A percentile compares a stretch with the other conserved stretches of the same genome.
Conservation (phyloP, 2,113 vertebrate species). For the Limanda limanda region DNA sequence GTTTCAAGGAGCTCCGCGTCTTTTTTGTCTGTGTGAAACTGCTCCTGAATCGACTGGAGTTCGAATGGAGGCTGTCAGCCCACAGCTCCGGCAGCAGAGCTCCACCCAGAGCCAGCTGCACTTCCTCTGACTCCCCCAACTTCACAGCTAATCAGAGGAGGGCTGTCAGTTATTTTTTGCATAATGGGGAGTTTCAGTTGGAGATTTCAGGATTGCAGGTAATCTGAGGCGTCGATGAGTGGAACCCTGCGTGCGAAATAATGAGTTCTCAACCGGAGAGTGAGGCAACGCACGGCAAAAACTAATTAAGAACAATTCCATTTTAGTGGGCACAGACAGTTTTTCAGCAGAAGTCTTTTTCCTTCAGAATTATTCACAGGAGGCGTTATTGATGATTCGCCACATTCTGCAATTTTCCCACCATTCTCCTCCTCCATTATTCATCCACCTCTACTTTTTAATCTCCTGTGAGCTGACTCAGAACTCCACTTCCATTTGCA, state of each 20-base stretch:
- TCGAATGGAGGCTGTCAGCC: conserved; percentile 36
- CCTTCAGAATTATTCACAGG: conserved; percentile 76
- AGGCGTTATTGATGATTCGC: conserved; percentile 84
- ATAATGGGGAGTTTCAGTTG: conserved; percentile 32
- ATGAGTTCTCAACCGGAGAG: conserved; percentile 54
- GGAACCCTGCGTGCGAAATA: conserved; percentile 48
- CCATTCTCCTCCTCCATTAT: conserved; percentile 83
- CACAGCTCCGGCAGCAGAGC: conserved; percentile 1
- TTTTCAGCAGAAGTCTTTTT: conserved; percentile 74
- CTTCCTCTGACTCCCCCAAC: conserved; percentile 37
- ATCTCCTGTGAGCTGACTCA: conserved; percentile 87
- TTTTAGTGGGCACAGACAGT: conserved; percentile 66
- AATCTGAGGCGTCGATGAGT: conserved; percentile 39
- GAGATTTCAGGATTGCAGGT: conserved; percentile 47
- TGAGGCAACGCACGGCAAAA: conserved; percentile 64
- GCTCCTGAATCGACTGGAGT: conserved; percentile 20
- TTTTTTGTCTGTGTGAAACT: conserved; percentile 31
- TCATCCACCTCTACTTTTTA: conserved; percentile 84
- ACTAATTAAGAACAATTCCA: conserved; percentile 75
- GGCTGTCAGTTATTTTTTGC: conserved; percentile 65
- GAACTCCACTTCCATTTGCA: conserved; percentile 83
- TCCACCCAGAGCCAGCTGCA: conserved; percentile 28
- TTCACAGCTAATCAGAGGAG: conserved; percentile 61
- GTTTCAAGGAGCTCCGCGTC: conserved; percentile 23
- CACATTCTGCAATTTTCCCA: conserved; percentile 82